Percentiles rank a stretch among this genome's conserved stretches.
Conservation (phyloP, 2,113 vertebrate genomes). For the Prionailurus bengalensis region DNA sequence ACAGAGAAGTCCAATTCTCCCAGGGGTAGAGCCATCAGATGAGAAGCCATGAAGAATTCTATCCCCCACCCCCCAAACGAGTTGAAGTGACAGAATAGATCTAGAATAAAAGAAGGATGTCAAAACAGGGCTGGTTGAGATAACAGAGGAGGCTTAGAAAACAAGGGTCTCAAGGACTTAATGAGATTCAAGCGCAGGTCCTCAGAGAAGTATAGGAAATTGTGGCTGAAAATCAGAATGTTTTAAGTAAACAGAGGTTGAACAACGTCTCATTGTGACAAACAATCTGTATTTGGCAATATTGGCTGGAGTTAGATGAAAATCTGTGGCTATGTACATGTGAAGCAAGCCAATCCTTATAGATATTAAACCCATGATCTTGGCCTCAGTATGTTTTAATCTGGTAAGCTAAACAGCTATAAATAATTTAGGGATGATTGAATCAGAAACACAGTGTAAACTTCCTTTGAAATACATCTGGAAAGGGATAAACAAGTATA, state of each 20-base stretch:
- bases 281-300: not conserved
- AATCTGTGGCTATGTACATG: not conserved
- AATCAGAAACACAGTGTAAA: not conserved
- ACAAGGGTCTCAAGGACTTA: not conserved
- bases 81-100: not conserved
- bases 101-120: constrained; percentile 12
- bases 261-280: not conserved
- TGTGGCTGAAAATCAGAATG: not conserved
- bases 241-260: not conserved
- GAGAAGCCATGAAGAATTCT: not conserved
- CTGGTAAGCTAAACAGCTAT: not conserved
- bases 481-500: constrained; percentile 23
- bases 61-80: too few relatives aligned
- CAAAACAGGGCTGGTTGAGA: not conserved
- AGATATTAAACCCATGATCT: not conserved
- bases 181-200: not conserved
- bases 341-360: not conserved
- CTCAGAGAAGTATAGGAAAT: not conserved
- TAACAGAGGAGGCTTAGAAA: not conserved
- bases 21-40: not conserved
- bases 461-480: constrained; percentile 58
- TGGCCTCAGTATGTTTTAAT: constrained; percentile 15
- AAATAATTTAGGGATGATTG: not conserved
- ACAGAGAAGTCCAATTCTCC: not conserved
- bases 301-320: not conserved